phyloP scores from a whole-genome alignment of 2,797 vertebrate species.

The Crenichthys baileyi region DNA sequence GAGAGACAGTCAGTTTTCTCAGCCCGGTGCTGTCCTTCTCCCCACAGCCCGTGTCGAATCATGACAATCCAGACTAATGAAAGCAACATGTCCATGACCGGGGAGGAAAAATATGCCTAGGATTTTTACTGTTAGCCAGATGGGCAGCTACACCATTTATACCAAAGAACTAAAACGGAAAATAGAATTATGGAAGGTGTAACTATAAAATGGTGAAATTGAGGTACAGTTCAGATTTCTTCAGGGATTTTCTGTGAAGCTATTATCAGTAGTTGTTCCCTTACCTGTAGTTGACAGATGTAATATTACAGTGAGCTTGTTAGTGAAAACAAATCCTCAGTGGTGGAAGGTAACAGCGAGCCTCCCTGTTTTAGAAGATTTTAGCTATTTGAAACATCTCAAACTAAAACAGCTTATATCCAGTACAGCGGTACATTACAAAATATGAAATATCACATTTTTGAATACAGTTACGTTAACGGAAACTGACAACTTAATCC shows the following conservation, averaged over 20 bases:
- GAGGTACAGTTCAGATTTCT: not conserved
- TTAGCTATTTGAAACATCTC: not conserved
- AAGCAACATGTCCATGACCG: slow-evolving; percentile 80
- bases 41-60: slow-evolving; percentile 67
- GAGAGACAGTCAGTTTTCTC: slow-evolving; percentile 27
- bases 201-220: not conserved
- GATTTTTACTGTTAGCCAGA: slow-evolving; percentile 63
- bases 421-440: no score
- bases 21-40: slow-evolving; percentile 27
- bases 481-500: no score
- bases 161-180: slow-evolving; percentile 52
- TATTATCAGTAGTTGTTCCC: not conserved
- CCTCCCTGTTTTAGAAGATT: not conserved
- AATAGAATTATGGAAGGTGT: slow-evolving; percentile 28
- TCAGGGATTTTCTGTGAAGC: not conserved
- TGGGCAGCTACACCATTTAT: slow-evolving; percentile 52
- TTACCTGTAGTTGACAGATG: not conserved
- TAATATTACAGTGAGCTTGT: not conserved
- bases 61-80: slow-evolving; percentile 79
- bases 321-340: not conserved
- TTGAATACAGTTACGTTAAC: no score
- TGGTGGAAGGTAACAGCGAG: no score
- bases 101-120: slow-evolving; percentile 67
- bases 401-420: no score
- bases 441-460: no score